Percentiles rank a stretch among this genome's conserved stretches.
phyloP scores from a whole-genome alignment of 53 echinoderm and acorn worm genomes.

The Holothuria leucospilota region DNA sequence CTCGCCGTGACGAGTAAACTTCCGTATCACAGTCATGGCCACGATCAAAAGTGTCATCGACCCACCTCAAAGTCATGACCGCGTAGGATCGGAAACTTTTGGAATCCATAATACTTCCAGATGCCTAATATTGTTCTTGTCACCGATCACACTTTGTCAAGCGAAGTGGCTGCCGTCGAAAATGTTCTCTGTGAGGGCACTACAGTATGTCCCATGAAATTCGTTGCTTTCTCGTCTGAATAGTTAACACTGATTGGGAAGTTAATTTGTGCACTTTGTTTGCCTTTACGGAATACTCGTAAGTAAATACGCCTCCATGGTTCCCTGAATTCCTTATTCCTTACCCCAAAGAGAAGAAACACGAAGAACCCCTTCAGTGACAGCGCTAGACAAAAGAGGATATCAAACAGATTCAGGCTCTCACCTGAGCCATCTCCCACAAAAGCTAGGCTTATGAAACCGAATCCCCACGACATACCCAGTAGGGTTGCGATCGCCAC shows the following conservation, averaged over 20 bases:
- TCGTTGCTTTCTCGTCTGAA: slow-evolving; percentile 16
- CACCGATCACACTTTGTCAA: no score
- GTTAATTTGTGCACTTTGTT: not conserved
- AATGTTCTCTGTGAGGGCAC: not conserved
- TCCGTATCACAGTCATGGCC: no score
- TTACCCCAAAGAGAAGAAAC: slow-evolving; percentile 28
- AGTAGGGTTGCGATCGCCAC: slow-evolving; percentile 2
- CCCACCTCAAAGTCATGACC: no score
- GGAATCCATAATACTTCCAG: no score
- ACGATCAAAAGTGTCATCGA: no score
- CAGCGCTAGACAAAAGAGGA: slow-evolving; percentile 13
- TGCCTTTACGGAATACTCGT: slow-evolving; percentile 7
- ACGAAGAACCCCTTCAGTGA: slow-evolving; percentile 20
- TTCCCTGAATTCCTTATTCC: slow-evolving; percentile 22
- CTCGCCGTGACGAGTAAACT: no score
- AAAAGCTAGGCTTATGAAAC: slow-evolving; percentile 15
- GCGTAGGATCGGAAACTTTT: no score
- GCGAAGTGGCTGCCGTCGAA: not conserved
- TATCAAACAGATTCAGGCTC: not conserved
- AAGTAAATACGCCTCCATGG: not conserved
- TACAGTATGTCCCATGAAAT: not conserved
- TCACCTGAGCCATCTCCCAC: not conserved
- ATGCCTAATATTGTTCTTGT: no score
- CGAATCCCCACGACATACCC: slow-evolving; percentile 34
- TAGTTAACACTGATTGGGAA: not conserved